Evolutionary conservation across 2,113 vertebrate genomes (phyloP).

Genomic region (Balaeniceps rex): DNA sequence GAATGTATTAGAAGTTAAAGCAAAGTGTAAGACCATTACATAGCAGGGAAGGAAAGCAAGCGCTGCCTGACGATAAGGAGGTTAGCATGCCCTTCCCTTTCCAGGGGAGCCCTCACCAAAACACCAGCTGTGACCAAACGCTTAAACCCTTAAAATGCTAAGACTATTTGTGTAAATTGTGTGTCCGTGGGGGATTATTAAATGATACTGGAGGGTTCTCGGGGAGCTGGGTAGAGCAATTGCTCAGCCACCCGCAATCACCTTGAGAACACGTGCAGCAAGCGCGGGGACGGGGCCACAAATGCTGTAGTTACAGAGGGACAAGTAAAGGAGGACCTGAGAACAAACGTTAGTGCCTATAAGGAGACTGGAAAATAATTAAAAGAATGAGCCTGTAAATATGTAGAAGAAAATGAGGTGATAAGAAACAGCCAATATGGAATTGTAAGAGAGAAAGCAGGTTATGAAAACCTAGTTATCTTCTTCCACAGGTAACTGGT

Average conservation of each 20-base stretch:
- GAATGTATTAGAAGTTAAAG: not conserved
- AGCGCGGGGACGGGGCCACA: not conserved
- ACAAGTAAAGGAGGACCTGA: not conserved
- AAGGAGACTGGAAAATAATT: not conserved
- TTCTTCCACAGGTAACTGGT: not conserved
- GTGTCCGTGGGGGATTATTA: not conserved
- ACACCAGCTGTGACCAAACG: not conserved
- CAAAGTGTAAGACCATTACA: accelerated
- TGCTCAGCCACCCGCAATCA: not conserved
- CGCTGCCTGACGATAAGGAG: accelerated
- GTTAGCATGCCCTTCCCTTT: not conserved
- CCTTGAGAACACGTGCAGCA: accelerated
- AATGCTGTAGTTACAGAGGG: not conserved
- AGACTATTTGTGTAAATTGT: not conserved
- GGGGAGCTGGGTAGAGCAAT: not conserved
- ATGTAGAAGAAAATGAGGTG: not conserved
- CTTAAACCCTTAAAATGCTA: not conserved
- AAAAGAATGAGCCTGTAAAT: not conserved
- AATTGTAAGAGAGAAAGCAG: not conserved
- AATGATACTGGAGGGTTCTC: not conserved
- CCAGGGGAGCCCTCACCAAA: not conserved
- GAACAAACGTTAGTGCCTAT: not conserved
- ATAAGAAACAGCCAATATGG: not conserved
- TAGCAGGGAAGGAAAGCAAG: not conserved
- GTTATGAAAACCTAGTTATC: not conserved